These are phyloP conservation scores for Zygaena filipendulae DNA, from an alignment of 2,888 invertebrate species.

Conservation along the genomic window DNA sequence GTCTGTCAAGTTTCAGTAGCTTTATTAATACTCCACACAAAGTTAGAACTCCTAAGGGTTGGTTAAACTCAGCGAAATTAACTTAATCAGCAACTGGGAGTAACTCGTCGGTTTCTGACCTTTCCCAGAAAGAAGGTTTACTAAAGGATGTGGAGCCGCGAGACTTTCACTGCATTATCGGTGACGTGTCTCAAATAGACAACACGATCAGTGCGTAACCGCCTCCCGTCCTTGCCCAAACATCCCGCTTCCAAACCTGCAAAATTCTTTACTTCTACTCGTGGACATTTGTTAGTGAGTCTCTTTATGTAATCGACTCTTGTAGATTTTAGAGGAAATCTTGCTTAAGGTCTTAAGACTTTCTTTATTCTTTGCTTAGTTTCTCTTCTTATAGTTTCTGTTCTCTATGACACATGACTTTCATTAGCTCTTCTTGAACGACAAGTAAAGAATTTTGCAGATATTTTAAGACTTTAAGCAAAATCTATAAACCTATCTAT, in stretches of 20 bases:
- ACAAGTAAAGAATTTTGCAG: conserved; percentile 67
- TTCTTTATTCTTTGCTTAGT: too few relatives aligned
- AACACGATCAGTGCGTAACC: conserved; percentile 34
- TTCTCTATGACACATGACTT: too few relatives aligned
- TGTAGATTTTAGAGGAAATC: conserved; percentile 27
- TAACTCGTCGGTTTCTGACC: too few relatives aligned
- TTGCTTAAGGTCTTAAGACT: conserved; percentile 57
- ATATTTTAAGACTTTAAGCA: conserved; percentile 30
- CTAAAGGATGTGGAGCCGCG: conserved; percentile 57
- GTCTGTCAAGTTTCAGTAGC: too few relatives aligned
- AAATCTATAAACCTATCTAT: too few relatives aligned
- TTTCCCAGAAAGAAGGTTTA: conserved; percentile 54
- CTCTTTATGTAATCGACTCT: conserved; percentile 21
- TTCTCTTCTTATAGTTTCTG: too few relatives aligned
- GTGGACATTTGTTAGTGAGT: conserved; percentile 48
- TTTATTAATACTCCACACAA: too few relatives aligned
- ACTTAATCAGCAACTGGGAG: too few relatives aligned
- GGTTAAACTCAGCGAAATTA: too few relatives aligned
- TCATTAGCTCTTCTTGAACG: too few relatives aligned
- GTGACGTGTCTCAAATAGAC: conserved; percentile 57
- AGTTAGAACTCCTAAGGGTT: too few relatives aligned
- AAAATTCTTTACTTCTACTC: conserved; percentile 58
- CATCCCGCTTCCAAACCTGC: conserved; percentile 37
- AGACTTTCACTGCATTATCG: conserved; percentile 59
- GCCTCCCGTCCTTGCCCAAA: conserved; percentile 15